Base-by-base conservation (phyloP, 37 sponge, comb jelly and placozoan species). In the Oopsacas minuta region DNA sequence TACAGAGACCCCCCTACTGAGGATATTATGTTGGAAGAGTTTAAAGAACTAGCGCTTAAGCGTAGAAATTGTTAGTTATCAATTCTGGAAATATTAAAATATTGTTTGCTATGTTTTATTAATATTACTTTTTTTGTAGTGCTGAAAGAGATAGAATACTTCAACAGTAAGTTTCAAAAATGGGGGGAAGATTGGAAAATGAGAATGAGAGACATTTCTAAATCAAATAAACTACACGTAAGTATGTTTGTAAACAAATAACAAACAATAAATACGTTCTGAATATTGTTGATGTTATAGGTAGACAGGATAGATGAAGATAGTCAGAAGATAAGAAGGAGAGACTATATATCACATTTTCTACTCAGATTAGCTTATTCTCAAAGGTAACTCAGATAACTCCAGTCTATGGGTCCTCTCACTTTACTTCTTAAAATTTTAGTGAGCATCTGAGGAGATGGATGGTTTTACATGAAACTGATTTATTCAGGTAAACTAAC, bases 311-410 rank as follows among this genome's bases (percentile, higher is more conserved):
- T 83, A 36, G 82, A 81, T 34, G 36, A 15, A 10, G 82, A 81
- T 12, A 36, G 8, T 20, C 82, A 36, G 15, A 86, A 82, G 17
- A 89, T 92, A 51, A 81, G 88, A 36, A 85, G 90, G 37, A 92
- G 84, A 34, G 97, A 96, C 82, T 91, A 92, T 83, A 88, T 96
- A 52, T 94, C 97, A 0, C 97, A 96, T 82, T 96, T 89, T 86
- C 92, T 96, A 46, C 89, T 96, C n/a, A 85, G 97, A 36, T 88
- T 96, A 35, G 94, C 97, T 34, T 94, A 90, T 83, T 94, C 93
- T 36, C 82, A 88, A 82, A 89, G 90, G 93, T 95, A 52, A 88
- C 90, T 42, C n/a, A n/a, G n/a, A n/a, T n/a, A n/a, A n/a, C n/a
- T n/a, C n/a, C n/a, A n/a, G n/a, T n/a, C n/a, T n/a, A n/a, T n/a